Conservation (phyloP, 1,140 invertebrate species). For the Drosophila ficusphila region DNA sequence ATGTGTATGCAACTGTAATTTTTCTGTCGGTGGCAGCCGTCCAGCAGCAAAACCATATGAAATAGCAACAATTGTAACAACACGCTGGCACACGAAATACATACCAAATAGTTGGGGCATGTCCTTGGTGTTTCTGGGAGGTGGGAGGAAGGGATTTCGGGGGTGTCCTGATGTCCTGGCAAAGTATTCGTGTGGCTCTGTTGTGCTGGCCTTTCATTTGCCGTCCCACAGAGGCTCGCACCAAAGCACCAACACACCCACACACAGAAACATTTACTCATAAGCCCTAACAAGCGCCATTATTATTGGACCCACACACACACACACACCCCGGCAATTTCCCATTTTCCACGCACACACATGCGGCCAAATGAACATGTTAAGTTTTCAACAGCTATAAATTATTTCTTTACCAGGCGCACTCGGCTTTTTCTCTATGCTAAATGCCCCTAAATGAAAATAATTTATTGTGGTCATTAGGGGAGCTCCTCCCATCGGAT, state of each 20-base stretch:
- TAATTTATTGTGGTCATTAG: slow-evolving; percentile 80
- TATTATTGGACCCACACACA: slow-evolving; percentile 45
- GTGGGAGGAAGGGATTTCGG: not conserved
- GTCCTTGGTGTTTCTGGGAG: slow-evolving; percentile 27
- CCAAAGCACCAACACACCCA: too few relatives aligned
- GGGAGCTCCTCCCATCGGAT: slow-evolving; percentile 11
- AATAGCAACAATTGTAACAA: slow-evolving; percentile 57
- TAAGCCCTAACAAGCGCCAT: slow-evolving; percentile 60
- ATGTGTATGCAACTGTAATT: slow-evolving; percentile 79
- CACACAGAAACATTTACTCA: slow-evolving; percentile 28
- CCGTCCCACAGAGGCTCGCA: too few relatives aligned
- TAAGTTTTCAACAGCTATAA: slow-evolving; percentile 81
- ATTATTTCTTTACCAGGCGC: slow-evolving; percentile 75
- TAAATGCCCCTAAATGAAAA: slow-evolving; percentile 80
- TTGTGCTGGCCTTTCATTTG: slow-evolving; percentile 69
- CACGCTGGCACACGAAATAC: slow-evolving; percentile 30
- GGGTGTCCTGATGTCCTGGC: slow-evolving; percentile 19
- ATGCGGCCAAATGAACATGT: slow-evolving; percentile 79
- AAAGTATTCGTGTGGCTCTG: slow-evolving; percentile 63
- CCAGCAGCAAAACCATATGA: slow-evolving; percentile 29
- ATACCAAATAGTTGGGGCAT: slow-evolving; percentile 73
- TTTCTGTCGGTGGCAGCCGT: slow-evolving; percentile 57
- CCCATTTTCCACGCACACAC: slow-evolving; percentile 38
- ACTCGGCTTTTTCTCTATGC: slow-evolving; percentile 63
- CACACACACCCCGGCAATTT: slow-evolving; percentile 16